Evolutionary conservation across 2,888 invertebrate genomes (phyloP).

Genomic region (Latrodectus elegans): DNA sequence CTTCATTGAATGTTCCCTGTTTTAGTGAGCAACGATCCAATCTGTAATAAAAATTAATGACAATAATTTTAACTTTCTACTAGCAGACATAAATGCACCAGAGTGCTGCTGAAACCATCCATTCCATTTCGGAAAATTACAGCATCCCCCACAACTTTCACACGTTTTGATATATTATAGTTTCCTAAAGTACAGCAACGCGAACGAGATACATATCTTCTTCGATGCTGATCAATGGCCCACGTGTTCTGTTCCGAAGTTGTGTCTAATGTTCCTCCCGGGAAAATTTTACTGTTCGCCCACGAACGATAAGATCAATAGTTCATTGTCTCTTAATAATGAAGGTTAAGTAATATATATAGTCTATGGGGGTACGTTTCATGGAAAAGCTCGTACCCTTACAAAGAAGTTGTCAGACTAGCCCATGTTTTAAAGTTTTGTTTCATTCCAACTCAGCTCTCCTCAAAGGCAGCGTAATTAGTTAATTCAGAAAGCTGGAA

Average conservation of each 20-base stretch:
- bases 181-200: conserved; percentile 21
- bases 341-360: conserved; percentile 62
- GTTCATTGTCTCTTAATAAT: conserved; percentile 62
- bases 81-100: conserved; percentile 50
- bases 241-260: conserved; percentile 27
- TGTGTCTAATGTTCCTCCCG: conserved; percentile 44
- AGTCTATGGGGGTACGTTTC: conserved; percentile 12
- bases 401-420: not conserved
- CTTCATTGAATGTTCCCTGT: no score
- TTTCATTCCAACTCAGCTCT: not conserved
- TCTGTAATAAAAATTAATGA: conserved; percentile 64
- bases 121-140: conserved; percentile 60
- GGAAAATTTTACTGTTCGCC: conserved; percentile 33
- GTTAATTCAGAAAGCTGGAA: conserved; percentile 1
- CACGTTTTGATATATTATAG: conserved; percentile 46
- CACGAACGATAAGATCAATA: conserved; percentile 54
- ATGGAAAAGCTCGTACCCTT: not conserved
- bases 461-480: not conserved
- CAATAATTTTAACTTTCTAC: conserved; percentile 57
- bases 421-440: not conserved
- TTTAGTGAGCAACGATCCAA: conserved; percentile 2
- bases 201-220: conserved; percentile 20
- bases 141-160: conserved; percentile 27
- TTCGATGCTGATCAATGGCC: conserved; percentile 44
- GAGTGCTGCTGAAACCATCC: conserved; percentile 45